phyloP scores from a whole-genome alignment of 2,113 vertebrate species.

The Leptobrachium ailaonicum region DNA sequence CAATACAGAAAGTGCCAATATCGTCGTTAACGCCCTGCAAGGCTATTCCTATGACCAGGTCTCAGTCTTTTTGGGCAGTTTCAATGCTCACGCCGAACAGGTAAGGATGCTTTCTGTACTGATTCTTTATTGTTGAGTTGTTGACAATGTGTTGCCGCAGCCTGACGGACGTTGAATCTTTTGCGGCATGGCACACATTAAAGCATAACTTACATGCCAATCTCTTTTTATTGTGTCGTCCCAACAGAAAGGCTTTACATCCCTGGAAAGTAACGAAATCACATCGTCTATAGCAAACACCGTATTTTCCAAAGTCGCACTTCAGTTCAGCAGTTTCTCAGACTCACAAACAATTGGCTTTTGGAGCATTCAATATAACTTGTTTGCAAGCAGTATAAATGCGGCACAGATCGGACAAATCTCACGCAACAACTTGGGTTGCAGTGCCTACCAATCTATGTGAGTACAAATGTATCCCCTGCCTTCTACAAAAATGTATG shows the following conservation, averaged over 20 bases:
- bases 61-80: conserved; percentile 34
- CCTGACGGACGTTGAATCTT: too few species aligned
- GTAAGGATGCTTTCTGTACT: conserved; percentile 1
- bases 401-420: conserved; percentile 39
- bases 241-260: not conserved
- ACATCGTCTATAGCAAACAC: not conserved
- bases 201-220: too few species aligned
- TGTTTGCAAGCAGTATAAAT: conserved; percentile 51
- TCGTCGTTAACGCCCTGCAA: conserved; percentile 21
- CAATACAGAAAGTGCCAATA: not conserved
- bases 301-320: conserved; percentile 10
- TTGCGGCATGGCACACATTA: too few species aligned
- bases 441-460: conserved; percentile 49
- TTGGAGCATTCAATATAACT: conserved; percentile 37
- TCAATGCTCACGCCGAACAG: conserved; percentile 23
- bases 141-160: too few species aligned
- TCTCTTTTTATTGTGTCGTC: too few species aligned
- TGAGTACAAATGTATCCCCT: conserved; percentile 16
- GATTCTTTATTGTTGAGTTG: not conserved
- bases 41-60: not conserved
- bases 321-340: not conserved
- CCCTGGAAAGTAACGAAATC: not conserved
- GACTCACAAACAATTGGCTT: conserved; percentile 40
- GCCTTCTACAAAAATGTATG: not conserved
- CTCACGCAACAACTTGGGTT: conserved; percentile 43